Percentiles rank a stretch among this genome's conserved stretches.
Evolutionary conservation across 2,113 vertebrate genomes (phyloP).

Genomic region (Oostethus manadensis): DNA sequence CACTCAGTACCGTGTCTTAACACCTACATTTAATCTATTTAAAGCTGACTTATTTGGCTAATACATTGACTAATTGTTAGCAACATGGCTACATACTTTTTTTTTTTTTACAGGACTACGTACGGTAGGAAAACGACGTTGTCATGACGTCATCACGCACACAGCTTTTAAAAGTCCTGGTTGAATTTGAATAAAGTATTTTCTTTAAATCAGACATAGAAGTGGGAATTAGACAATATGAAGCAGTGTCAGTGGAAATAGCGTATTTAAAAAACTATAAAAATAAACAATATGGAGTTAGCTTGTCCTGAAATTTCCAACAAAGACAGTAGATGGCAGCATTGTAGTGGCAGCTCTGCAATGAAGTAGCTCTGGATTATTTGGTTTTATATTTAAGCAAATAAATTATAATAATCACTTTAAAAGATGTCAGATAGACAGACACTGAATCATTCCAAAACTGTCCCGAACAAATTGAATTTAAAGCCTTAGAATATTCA

Average conservation of each 20-base stretch:
- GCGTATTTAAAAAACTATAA: no score
- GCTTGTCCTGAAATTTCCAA: not conserved
- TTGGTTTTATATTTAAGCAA: conserved; percentile 21
- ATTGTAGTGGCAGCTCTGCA: not conserved
- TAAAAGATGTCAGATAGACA: no score
- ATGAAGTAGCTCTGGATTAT: conserved; percentile 3
- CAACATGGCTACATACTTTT: not conserved
- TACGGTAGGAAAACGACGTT: not conserved
- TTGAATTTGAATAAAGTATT: not conserved
- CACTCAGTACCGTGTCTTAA: no score
- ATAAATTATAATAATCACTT: not conserved
- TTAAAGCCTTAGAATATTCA: no score
- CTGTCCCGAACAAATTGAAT: no score
- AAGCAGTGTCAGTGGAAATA: no score
- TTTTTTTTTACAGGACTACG: no score
- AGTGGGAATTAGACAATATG: no score
- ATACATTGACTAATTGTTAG: no score
- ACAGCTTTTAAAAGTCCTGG: not conserved
- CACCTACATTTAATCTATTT: no score
- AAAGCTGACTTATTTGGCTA: not conserved
- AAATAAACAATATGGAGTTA: not conserved
- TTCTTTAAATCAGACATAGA: not conserved
- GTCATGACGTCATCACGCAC: not conserved
- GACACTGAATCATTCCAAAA: no score
- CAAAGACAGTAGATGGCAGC: not conserved